These are phyloP conservation scores for Pteria penguin DNA, from an alignment of 2,888 invertebrate species.

Conservation along the genomic window DNA sequence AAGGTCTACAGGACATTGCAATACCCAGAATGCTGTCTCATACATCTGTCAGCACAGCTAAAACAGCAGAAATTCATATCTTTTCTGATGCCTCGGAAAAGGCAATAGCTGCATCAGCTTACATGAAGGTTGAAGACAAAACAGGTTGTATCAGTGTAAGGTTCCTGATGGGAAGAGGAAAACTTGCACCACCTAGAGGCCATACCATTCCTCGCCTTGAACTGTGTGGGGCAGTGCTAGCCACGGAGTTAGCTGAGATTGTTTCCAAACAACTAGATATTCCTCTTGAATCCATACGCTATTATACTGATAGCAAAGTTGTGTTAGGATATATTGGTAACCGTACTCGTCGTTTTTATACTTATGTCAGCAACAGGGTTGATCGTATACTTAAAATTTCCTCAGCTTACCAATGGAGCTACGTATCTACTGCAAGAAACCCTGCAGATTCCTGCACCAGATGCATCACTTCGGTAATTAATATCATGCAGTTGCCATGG, in stretches of 20 bases:
- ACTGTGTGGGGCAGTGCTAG: conserved; percentile 47
- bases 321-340: conserved; percentile 49
- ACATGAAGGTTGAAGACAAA: conserved; percentile 18
- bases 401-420: conserved; percentile 36
- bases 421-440: conserved; percentile 35
- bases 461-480: not conserved
- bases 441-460: conserved; percentile 44
- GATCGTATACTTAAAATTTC: conserved; percentile 31
- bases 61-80: not conserved
- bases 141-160: conserved; percentile 8
- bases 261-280: conserved; percentile 30
- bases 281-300: conserved; percentile 9
- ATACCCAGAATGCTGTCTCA: conserved; percentile 24
- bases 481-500: conserved; percentile 27
- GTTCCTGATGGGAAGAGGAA: conserved; percentile 48
- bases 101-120: conserved; percentile 39
- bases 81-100: conserved; percentile 43
- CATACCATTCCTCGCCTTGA: conserved; percentile 51
- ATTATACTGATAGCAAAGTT: conserved; percentile 47
- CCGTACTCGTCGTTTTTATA: conserved; percentile 38
- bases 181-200: conserved; percentile 41
- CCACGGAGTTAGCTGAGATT: conserved; percentile 25
- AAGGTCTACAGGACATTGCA: not conserved
- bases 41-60: not conserved
- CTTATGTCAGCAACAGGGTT: conserved; percentile 48